A percentile compares a stretch with the other conserved stretches of the same genome.
These are phyloP conservation scores for Sarcophaga subvicina DNA, from an alignment of 2,888 invertebrate genomes.

Conservation along the genomic window DNA sequence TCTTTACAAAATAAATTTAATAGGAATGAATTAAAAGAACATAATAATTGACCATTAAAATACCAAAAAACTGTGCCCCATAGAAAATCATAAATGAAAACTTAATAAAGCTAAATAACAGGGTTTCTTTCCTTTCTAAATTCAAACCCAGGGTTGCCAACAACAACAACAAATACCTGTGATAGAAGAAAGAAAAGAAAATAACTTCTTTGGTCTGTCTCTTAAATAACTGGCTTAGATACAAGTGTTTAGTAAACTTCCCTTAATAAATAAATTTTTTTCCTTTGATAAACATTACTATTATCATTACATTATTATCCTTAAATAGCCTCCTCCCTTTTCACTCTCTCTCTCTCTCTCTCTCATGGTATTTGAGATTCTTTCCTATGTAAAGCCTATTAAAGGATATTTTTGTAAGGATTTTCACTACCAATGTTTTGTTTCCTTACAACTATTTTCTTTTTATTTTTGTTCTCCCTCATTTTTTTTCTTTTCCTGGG, in stretches of 20 bases:
- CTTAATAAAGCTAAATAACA: constrained; percentile 48
- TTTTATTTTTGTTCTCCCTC: background rate
- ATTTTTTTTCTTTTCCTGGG: constrained; percentile 52
- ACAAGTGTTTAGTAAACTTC: constrained; percentile 2
- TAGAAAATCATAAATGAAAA: constrained; percentile 52
- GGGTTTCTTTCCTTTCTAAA: background rate
- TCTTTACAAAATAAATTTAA: background rate
- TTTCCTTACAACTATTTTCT: constrained; percentile 18
- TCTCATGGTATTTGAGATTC: background rate
- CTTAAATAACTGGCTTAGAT: background rate
- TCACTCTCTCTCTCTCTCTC: background rate
- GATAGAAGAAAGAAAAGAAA: background rate
- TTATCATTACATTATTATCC: too few species aligned
- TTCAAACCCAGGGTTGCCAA: constrained; percentile 47
- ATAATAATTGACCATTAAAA: constrained; percentile 65
- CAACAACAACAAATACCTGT: constrained; percentile 28
- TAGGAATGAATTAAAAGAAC: background rate
- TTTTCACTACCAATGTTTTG: constrained; percentile 45
- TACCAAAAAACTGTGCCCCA: background rate
- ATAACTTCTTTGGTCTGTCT: background rate
- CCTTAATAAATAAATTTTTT: background rate
- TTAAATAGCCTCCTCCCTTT: constrained; percentile 42
- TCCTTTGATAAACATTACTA: constrained; percentile 7
- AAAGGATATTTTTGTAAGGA: constrained; percentile 59
- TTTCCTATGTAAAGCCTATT: constrained; percentile 64